A percentile compares a stretch with the other conserved stretches of the same genome.
These are phyloP conservation scores for Rhinopithecus roxellana DNA, from an alignment of 2,113 vertebrate genomes.

Conservation along the genomic window DNA sequence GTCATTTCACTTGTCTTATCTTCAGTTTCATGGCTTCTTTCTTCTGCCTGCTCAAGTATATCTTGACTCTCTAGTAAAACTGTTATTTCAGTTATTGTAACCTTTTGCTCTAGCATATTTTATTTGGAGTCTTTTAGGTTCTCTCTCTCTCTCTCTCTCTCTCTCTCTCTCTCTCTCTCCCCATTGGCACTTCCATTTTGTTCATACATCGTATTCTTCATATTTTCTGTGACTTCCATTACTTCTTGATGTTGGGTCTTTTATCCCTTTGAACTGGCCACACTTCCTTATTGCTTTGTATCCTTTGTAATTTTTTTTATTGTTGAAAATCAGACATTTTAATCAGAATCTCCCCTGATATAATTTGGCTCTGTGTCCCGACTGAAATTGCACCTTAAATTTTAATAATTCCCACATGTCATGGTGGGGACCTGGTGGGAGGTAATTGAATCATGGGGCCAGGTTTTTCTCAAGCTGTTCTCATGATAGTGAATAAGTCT, in stretches of 20 bases:
- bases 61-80: neutral
- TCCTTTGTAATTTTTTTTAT: neutral
- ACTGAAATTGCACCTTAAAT: too few species aligned
- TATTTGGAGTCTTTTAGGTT: neutral
- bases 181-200: neutral
- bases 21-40: neutral
- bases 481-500: too few species aligned
- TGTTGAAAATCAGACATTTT: neutral
- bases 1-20: neutral
- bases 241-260: neutral
- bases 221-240: neutral
- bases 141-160: neutral
- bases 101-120: neutral
- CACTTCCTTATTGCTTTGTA: neutral
- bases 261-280: neutral
- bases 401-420: too few species aligned
- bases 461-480: too few species aligned
- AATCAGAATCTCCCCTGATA: neutral
- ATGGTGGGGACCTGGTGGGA: too few species aligned
- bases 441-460: too few species aligned
- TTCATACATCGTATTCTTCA: neutral
- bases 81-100: neutral
- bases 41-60: neutral
- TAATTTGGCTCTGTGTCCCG: too few species aligned
- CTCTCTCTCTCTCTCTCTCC: neutral